Evolutionary conservation across 2,888 invertebrate genomes (phyloP).

Genomic region (Polydrusus tereticollis): DNA sequence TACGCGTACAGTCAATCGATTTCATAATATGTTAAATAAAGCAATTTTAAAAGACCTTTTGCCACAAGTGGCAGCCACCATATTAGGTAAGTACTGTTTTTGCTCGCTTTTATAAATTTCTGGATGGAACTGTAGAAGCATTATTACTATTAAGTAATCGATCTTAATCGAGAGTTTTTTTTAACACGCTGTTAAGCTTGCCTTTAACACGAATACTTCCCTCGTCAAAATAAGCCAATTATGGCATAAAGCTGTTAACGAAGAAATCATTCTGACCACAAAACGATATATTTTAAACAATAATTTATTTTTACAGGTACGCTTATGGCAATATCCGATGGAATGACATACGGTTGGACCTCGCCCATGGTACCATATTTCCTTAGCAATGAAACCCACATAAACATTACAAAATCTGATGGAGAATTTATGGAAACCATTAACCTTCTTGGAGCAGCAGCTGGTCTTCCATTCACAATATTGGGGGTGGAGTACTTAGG

Average conservation of each 20-base stretch:
- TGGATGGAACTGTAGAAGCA: background rate
- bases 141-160: too few species aligned
- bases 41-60: conserved; percentile 18
- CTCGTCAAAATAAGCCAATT: too few species aligned
- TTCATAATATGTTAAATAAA: conserved; percentile 17
- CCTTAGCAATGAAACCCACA: conserved; percentile 59
- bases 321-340: conserved; percentile 64
- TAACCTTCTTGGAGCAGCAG: conserved; percentile 54
- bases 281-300: background rate
- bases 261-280: background rate
- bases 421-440: conserved; percentile 57
- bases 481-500: conserved; percentile 58
- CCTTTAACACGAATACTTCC: too few species aligned
- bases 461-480: conserved; percentile 58
- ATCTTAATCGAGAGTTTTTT: too few species aligned
- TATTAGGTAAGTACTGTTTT: conserved; percentile 29
- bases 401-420: conserved; percentile 57
- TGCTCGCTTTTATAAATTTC: too few species aligned
- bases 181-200: too few species aligned
- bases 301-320: conserved; percentile 59
- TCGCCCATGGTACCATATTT: conserved; percentile 64
- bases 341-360: conserved; percentile 65
- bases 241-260: too few species aligned
- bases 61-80: conserved; percentile 31
- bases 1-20: too few species aligned